Percentiles rank a stretch among this genome's conserved stretches.
These are phyloP conservation scores for Platalea minor DNA, from an alignment of 2,797 vertebrate species.

Conservation along the genomic window DNA sequence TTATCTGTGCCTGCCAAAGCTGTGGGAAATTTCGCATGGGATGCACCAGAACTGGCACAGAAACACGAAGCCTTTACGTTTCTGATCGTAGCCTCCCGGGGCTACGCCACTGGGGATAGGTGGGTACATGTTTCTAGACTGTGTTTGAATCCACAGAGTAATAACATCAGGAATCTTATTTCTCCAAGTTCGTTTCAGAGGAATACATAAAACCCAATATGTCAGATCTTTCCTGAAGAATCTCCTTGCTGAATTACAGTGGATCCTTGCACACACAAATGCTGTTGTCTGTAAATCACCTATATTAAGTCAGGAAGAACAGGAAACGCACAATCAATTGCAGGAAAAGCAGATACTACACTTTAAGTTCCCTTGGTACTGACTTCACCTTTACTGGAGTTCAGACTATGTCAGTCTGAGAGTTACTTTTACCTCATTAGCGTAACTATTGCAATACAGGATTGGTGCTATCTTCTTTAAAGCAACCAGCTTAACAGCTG, in stretches of 20 bases:
- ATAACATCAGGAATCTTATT: not conserved
- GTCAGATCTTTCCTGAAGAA: not conserved
- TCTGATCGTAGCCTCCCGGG: not conserved
- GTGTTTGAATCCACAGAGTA: not conserved
- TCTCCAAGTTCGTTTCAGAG: not conserved
- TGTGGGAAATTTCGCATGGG: not conserved
- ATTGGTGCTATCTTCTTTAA: not conserved
- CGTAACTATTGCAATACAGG: not conserved
- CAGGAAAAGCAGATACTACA: slow-evolving; percentile 26
- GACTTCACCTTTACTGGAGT: slow-evolving; percentile 14
- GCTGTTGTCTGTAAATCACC: not conserved
- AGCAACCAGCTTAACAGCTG: not conserved
- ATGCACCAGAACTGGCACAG: not conserved
- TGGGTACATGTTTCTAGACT: not conserved
- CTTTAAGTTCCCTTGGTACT: not conserved
- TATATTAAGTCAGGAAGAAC: not conserved
- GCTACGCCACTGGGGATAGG: not conserved
- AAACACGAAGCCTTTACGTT: not conserved
- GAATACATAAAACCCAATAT: not conserved
- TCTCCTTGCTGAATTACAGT: not conserved
- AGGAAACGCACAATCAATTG: slow-evolving; percentile 19
- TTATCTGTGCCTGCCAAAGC: not conserved
- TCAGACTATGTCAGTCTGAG: not conserved
- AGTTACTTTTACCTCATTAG: not conserved
- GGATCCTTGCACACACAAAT: not conserved